Evolutionary conservation across 2,113 vertebrate genomes (phyloP), one percentile per base, ranked within the genome.

Genomic region (Oreocharis arfaki): DNA sequence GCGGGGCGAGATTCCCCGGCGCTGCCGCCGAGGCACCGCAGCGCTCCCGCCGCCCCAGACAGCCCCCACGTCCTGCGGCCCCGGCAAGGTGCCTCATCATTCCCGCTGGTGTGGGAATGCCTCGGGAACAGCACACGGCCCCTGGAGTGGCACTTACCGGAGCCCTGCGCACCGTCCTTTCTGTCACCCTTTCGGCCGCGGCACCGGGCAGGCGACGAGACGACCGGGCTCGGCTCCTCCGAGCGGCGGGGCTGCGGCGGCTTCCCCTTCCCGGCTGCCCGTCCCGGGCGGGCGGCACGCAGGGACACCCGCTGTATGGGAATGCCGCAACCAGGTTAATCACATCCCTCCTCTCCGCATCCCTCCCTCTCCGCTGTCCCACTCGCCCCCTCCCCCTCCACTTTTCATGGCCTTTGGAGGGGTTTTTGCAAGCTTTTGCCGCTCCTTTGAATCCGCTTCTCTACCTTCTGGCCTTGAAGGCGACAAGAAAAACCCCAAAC

Each of bases 91-190:
- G 39, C 39, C 41, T 41, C 30, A 17, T 26, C 65, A 3, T 26
- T 30, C 30, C 75, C 56, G 22, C 71, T 8, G 53, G 5, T 23
- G 55, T 35, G 67, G 49, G 57, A 56, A 56, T 5, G 44, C 67
- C 6, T 42, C 6, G 21, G 74, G 21, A 87, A 20, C 49, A 18
- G 85, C 65, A 14, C 13, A 9, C 30, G 52, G 82, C 42, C 13
- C 46, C 95, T 44, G 73, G 75, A 93, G 92, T 78, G 24, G 95
- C 93, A 98, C 98, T 98, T 96, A 98, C 98, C 96, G 91, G 16
- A 61, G 91, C 64, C 89, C 27, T 19, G 65, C 33, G 88, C 92
- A 73, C 89, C 22, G 53, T 89, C 82, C 82, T 92, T 21, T n/a
- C 84, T 24, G 84, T 68, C 46, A 46, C 70, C 82, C 87, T 68